Evolutionary conservation across 2,113 vertebrate species (phyloP).

Genomic region (Pholis gunnellus): DNA sequence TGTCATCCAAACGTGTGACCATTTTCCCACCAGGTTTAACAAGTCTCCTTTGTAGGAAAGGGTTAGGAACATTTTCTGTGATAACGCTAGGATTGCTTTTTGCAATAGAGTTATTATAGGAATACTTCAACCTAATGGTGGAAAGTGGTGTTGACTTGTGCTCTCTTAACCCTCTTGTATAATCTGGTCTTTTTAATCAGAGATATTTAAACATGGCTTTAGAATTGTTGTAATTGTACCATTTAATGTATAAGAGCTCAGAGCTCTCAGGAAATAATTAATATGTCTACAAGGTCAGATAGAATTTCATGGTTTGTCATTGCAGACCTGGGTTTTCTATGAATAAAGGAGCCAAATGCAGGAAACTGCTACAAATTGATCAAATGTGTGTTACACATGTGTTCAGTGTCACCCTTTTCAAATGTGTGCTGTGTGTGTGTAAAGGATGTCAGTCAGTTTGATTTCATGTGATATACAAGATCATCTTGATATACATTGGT

Average conservation of each 20-base stretch:
- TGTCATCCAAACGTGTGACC: not conserved
- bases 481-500: not conserved
- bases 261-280: not conserved
- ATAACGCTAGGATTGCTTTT: not conserved
- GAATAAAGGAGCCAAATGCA: not conserved
- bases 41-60: not conserved
- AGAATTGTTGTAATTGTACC: not conserved
- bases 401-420: not conserved
- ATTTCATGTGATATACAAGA: too few species aligned
- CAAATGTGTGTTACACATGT: not conserved
- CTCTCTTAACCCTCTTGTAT: not conserved
- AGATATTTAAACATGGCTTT: not conserved
- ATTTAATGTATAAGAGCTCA: not conserved
- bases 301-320: not conserved
- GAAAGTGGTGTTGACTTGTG: not conserved
- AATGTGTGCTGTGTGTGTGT: not conserved
- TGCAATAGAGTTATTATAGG: not conserved
- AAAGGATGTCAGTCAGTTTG: not conserved
- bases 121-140: not conserved
- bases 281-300: not conserved
- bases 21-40: not conserved
- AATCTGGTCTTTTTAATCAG: not conserved
- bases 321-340: not conserved
- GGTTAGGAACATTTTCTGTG: not conserved
- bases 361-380: not conserved